These are phyloP conservation scores for Galaxias olidus DNA, from an alignment of 2,797 vertebrate genomes.

Conservation along the genomic window DNA sequence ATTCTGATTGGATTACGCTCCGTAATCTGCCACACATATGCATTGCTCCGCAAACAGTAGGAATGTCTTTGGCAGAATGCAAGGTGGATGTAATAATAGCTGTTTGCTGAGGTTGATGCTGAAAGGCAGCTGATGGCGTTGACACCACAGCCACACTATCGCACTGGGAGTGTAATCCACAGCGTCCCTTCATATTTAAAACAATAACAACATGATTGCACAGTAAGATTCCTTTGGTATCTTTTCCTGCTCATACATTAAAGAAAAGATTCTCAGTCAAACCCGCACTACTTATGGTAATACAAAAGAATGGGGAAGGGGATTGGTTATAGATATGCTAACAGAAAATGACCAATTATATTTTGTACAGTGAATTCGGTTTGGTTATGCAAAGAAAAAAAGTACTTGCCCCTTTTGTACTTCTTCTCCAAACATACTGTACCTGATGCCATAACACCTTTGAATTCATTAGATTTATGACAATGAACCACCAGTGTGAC, in stretches of 20 bases:
- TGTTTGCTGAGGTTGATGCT: constrained; percentile 42
- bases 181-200: not conserved
- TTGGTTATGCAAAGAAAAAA: no score
- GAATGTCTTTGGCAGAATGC: constrained; percentile 38
- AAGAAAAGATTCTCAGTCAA: no score
- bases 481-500: not conserved
- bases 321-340: no score
- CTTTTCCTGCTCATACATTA: not conserved
- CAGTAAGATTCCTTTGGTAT: constrained; percentile 28
- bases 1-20: constrained; percentile 73
- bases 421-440: not conserved
- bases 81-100: constrained; percentile 61
- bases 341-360: no score
- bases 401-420: not conserved
- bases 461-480: not conserved
- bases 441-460: not conserved
- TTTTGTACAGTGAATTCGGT: no score
- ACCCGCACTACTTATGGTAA: no score
- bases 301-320: no score
- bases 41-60: constrained; percentile 42
- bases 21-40: constrained; percentile 69
- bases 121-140: constrained; percentile 41
- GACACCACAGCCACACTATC: constrained; percentile 43
- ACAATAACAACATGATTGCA: constrained; percentile 44
- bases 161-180: constrained; percentile 45